Base-by-base conservation (phyloP, 2,113 vertebrate species). In the Chaetorhynchus papuensis region DNA sequence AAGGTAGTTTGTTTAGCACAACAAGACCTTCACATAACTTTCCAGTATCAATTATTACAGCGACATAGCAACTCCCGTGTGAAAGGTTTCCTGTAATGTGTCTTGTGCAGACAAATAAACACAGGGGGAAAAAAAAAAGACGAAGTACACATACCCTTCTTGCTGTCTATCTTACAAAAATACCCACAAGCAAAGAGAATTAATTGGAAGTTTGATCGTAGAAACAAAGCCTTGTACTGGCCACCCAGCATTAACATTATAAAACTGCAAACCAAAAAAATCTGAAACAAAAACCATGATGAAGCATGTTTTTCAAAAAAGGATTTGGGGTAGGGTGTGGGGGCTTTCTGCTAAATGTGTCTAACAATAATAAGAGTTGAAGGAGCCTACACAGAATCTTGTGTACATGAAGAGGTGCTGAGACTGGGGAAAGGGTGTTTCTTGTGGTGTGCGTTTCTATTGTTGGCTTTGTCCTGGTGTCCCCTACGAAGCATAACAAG, bases 21-120 rank as follows among this genome's bases (percentile, higher is more conserved):
- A 64, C 77, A 97, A 97, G 97, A 97, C 97, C 96, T 98, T 98
- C 98, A 97, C 93, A 93, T 97, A 98, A 97, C 97, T 97, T 98
- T 97, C 94, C 7, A 3, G 96, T 93, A 97, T 98, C 97, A 97
- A 98, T 98, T 98, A 98, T 95, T 91, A 89, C n/a, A 72, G 95
- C 47, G 5, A 94, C 97, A 92, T 14, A 68, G 96, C 82, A 97
- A 95, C 91, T 98, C 96, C 96, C 53, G 1, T 97, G 96, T 97
- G 97, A 97, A 98, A 97, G 97, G 94, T 97, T 97, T 95, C 91
- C 93, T 96, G 94, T 96, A 96, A 94, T 82, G 90, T 91, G 82
- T 90, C 94, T 96, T 91, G 68, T 27, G 77, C 64, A 96, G 95
- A 94, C 63, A 88, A 96, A 94, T 89, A 93, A 78, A 93, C 82